Base-by-base conservation (phyloP, 2,888 invertebrate genomes). In the Vannuccia rotundouncinata region DNA sequence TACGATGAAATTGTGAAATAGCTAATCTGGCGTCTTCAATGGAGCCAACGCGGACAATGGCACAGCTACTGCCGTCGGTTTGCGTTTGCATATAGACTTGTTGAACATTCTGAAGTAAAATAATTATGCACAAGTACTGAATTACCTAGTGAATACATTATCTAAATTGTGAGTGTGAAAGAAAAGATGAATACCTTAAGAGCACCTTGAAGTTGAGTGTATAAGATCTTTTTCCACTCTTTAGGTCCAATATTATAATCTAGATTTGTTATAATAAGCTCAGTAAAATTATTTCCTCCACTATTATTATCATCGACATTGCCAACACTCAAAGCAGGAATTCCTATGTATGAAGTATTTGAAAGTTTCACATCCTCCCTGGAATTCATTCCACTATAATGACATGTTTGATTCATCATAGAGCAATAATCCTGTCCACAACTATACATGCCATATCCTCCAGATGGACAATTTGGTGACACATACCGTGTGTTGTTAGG, bases 1-100 rank as follows among this genome's bases (percentile, higher is more conserved):
- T 92, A 80, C 93, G 91, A 87, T 95, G 94, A 76, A 94, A 90
- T 85, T 93, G 92, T 0, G 94, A 93, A 83, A 95, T 93, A 31
- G 92, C 92, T 83, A 86, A 88, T 83, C 91, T 87, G 81, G 90
- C 89, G 84, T 93, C 93, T 85, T 92, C 91, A 81, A 91, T 89
- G 0, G 91, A 91, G 0, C 91, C 90, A 0, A 95, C 91, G 84
- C 91, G 91, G 0, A 94, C 91, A 28, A 90, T 90, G 0, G 92
- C 94, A 1, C 92, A 90, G 28, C 92, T 90, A 80, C 90, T 91
- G 75, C 92, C 92, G 86, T 92, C 92, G 0, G 91, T 89, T 86
- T 91, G 92, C 60, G 90, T 88, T 83, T 90, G 90, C 76, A 92
- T 89, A n/a, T 90, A 90, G 31, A 92, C 89, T 84, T 90, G 90